phyloP scores from a whole-genome alignment of 2,113 vertebrate species.

The Thamnaconus septentrionalis region DNA sequence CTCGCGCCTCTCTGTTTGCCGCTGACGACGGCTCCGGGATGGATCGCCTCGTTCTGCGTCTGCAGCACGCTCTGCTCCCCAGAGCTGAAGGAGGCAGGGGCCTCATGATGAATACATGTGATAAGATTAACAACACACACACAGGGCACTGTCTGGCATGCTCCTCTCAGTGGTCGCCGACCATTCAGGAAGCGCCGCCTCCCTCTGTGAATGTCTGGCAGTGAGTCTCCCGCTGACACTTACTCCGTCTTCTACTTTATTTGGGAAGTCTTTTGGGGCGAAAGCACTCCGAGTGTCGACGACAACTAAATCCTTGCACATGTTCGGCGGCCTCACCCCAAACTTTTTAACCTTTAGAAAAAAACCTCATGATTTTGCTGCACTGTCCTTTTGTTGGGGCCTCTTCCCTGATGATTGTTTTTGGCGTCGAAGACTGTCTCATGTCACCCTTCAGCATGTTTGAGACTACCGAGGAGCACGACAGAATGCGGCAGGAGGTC shows the following conservation, averaged over 20 bases:
- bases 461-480: too few relatives aligned
- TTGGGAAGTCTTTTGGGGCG: not conserved
- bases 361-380: too few relatives aligned
- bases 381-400: too few relatives aligned
- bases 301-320: too few relatives aligned
- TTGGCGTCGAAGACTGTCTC: too few relatives aligned
- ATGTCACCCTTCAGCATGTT: too few relatives aligned
- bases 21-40: slow-evolving; percentile 39
- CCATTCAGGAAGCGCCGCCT: slow-evolving; percentile 39
- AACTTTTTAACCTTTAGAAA: too few relatives aligned
- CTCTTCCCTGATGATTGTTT: too few relatives aligned
- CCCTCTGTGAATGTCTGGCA: slow-evolving; percentile 25
- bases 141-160: slow-evolving; percentile 26
- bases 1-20: slow-evolving; percentile 25
- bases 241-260: slow-evolving; percentile 17
- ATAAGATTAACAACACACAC: slow-evolving; percentile 66
- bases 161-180: slow-evolving; percentile 31
- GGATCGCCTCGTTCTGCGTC: slow-evolving; percentile 49
- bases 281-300: too few relatives aligned
- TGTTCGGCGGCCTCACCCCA: too few relatives aligned
- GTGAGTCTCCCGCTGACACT: not conserved
- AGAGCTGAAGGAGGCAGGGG: slow-evolving; percentile 41
- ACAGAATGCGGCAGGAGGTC: too few relatives aligned
- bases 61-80: slow-evolving; percentile 28
- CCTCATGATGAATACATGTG: slow-evolving; percentile 63